Base-by-base conservation (phyloP, 1,140 invertebrate species). In the Drosophila kanapiae region DNA sequence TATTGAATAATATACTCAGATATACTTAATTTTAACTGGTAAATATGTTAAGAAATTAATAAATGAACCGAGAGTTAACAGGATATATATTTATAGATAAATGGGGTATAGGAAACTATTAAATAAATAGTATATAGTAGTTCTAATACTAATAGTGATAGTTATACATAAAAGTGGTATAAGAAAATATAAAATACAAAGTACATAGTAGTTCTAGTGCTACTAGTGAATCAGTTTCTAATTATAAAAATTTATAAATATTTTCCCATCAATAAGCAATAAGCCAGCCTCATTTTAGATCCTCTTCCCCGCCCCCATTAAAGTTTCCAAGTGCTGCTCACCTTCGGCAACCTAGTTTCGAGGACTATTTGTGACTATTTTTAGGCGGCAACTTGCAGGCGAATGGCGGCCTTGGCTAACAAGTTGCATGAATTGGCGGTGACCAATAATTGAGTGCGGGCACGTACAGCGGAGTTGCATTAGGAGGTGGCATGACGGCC, bases 311-410 rank as follows among this genome's bases (percentile, higher is more conserved):
- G n/a, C n/a, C 11, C 11, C 16, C 6, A 14, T 18, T 49, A 2
- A 23, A 43, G 16, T 43, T 53, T 69, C 18, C 18, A 23, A 23
- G 23, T 33, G 56, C 57, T 72, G 70, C 78, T 56, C 68, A 75
- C 61, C 71, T 72, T 35, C 14, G 6, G 49, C 84, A 84, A 80
- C 84, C 80, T 43, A 88, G 57, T 83, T 83, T 5, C 38, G 23
- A 38, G 18, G 6, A 38, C 33, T 27, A 27, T 42, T 61, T 16
- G 71, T 11, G 62, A 16, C 27, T 71, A 65, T 72, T 59, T 77
- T 67, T 56, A 82, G 60, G 56, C 54, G n/a, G 18, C 6, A 45
- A 18, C 9, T 18, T 9, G 53, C 53, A 31, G 59, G 51, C 48
- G 43, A 43, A 59, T 58, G 10, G 10, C 54, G 75, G 63, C 74